Evolutionary conservation across 2,797 vertebrate species (phyloP).

Genomic region (Falco cherrug): DNA sequence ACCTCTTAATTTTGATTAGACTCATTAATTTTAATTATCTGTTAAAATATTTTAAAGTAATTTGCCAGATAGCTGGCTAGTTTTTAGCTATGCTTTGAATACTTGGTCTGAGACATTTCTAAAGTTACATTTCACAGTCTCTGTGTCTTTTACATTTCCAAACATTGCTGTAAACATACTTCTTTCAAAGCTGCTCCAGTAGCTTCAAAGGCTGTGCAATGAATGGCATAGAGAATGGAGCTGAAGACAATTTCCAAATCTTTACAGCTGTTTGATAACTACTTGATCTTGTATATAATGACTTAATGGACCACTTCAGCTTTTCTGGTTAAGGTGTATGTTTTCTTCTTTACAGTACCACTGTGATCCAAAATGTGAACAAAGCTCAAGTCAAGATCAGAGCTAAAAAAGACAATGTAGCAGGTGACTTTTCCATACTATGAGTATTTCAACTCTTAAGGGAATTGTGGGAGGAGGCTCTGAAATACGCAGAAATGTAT

Average conservation of each 20-base stretch:
- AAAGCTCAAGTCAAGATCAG: slow-evolving; percentile 98
- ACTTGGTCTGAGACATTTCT: not conserved
- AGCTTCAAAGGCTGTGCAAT: not conserved
- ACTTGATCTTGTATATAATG: not conserved
- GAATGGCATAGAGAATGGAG: not conserved
- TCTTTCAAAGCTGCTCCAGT: not conserved
- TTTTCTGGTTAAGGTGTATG: not conserved
- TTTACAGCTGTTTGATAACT: not conserved
- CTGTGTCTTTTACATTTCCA: not conserved
- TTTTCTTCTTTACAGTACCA: slow-evolving; percentile 84
- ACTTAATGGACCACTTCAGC: not conserved
- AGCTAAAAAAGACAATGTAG: slow-evolving; percentile 97
- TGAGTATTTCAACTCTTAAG: not conserved
- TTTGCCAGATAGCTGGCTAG: not conserved
- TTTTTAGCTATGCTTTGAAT: not conserved
- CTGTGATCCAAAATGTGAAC: slow-evolving; percentile 98
- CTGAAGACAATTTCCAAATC: not conserved
- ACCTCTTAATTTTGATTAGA: not conserved
- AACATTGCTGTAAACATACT: not conserved
- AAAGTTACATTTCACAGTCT: not conserved
- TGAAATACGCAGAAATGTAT: not conserved
- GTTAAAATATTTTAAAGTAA: not conserved
- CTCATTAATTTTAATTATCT: not conserved
- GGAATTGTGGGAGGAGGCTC: not conserved
- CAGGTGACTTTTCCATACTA: slow-evolving; percentile 80